Evolutionary conservation across 1,140 invertebrate species (phyloP).

Genomic region (Apis florea): DNA sequence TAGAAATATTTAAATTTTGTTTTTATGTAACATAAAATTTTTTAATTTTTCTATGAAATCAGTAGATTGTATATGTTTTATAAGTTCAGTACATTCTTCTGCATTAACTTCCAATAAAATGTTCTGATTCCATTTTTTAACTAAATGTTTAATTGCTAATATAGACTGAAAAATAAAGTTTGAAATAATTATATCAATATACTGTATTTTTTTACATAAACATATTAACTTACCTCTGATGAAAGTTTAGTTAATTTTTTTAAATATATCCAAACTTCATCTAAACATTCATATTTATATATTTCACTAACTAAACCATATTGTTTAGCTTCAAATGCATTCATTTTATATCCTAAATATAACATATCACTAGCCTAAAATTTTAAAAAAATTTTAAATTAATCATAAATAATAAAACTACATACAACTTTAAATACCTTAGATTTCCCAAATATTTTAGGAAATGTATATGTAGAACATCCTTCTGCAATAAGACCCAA

Average conservation of each 20-base stretch:
- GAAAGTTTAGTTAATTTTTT: conserved; percentile 63
- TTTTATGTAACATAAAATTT: conserved; percentile 46
- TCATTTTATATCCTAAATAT: conserved; percentile 89
- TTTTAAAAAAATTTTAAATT: conserved; percentile 16
- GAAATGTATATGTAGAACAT: conserved; percentile 91
- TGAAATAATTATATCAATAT: conserved; percentile 1
- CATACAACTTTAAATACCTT: conserved; percentile 81
- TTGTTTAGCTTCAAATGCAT: conserved; percentile 87
- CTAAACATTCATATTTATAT: conserved; percentile 73
- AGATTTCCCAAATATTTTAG: conserved; percentile 88
- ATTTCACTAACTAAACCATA: conserved; percentile 88
- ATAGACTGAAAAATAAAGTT: conserved; percentile 70
- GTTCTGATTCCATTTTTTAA: conserved; percentile 63
- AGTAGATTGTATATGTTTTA: conserved; percentile 47
- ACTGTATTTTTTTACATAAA: conserved; percentile 2
- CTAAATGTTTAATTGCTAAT: conserved; percentile 64
- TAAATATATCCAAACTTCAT: conserved; percentile 68
- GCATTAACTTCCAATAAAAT: conserved; percentile 66
- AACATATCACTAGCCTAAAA: conserved; percentile 90
- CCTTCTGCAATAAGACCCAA: conserved; percentile 92
- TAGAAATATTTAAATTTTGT: conserved; percentile 60
- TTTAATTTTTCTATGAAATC: conserved; percentile 52
- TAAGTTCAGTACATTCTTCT: conserved; percentile 62
- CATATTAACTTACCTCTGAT: conserved; percentile 59
- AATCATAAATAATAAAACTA: conserved; percentile 5